Evolutionary conservation across 2,113 vertebrate genomes (phyloP).

Genomic region (Axis porcinus): DNA sequence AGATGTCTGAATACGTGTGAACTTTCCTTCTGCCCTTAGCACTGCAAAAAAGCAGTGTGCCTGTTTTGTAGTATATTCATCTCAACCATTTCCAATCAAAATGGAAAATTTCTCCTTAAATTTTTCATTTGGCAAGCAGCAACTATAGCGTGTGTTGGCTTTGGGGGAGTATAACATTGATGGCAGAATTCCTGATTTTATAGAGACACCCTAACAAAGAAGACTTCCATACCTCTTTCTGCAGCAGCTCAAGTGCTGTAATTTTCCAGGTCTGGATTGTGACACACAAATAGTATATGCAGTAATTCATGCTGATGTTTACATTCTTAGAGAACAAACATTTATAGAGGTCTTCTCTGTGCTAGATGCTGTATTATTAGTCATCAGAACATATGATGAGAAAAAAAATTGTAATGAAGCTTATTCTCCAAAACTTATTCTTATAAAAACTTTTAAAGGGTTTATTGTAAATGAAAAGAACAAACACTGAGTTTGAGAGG

Average conservation of each 20-base stretch:
- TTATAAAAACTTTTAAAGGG: not conserved
- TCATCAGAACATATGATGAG: not conserved
- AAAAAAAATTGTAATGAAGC: not conserved
- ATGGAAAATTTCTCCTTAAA: not conserved
- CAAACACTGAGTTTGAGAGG: not conserved
- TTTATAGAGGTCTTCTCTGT: not conserved
- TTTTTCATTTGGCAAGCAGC: constrained; percentile 7
- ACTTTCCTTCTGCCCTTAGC: not conserved
- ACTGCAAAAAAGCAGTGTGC: not conserved
- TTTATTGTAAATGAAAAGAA: not conserved
- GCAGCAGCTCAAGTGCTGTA: not conserved
- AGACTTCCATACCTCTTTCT: not conserved
- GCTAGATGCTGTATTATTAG: not conserved
- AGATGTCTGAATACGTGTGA: not conserved
- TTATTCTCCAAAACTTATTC: not conserved
- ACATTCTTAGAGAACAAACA: not conserved
- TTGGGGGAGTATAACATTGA: not conserved
- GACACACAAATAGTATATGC: not conserved
- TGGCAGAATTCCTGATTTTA: not conserved
- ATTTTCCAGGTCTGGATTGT: not conserved
- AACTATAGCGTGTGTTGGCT: not conserved
- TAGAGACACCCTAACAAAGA: not conserved
- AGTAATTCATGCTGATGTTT: not conserved
- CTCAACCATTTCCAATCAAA: not conserved
- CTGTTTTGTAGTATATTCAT: not conserved